Evolutionary conservation across 2,113 vertebrate genomes (phyloP).

Genomic region (Tringa solitaria): DNA sequence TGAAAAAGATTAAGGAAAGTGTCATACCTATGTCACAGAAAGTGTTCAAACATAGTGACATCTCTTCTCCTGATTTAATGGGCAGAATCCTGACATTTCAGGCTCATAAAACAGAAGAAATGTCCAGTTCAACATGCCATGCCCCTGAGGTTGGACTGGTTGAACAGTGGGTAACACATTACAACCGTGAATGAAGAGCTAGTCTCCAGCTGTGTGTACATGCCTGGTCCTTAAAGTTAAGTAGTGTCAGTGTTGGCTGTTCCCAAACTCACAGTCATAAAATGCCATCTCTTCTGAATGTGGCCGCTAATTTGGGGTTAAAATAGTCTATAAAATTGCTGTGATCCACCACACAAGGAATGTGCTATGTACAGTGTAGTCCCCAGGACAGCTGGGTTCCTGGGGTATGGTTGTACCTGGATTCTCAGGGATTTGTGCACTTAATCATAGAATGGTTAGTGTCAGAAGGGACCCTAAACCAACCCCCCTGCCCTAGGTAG

Average conservation of each 20-base stretch:
- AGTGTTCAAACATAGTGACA: background rate
- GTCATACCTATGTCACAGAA: fast-evolving
- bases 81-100: background rate
- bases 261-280: background rate
- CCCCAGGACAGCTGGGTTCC: background rate
- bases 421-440: background rate
- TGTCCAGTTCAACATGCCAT: fast-evolving
- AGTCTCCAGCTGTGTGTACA: background rate
- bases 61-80: background rate
- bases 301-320: background rate
- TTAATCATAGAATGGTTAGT: background rate
- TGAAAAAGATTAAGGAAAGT: background rate
- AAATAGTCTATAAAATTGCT: background rate
- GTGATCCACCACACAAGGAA: background rate
- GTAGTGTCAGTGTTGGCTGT: background rate
- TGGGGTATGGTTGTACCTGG: fast-evolving
- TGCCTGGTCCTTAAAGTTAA: background rate
- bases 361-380: fast-evolving
- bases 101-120: background rate
- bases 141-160: too few relatives aligned
- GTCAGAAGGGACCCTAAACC: too few relatives aligned
- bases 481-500: too few relatives aligned
- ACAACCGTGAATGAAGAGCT: background rate
- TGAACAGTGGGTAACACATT: fast-evolving
- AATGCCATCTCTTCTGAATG: background rate